Percentiles rank a stretch among this genome's conserved stretches.
These are phyloP conservation scores for Popillia japonica DNA, from an alignment of 1,140 invertebrate species.

Conservation along the genomic window DNA sequence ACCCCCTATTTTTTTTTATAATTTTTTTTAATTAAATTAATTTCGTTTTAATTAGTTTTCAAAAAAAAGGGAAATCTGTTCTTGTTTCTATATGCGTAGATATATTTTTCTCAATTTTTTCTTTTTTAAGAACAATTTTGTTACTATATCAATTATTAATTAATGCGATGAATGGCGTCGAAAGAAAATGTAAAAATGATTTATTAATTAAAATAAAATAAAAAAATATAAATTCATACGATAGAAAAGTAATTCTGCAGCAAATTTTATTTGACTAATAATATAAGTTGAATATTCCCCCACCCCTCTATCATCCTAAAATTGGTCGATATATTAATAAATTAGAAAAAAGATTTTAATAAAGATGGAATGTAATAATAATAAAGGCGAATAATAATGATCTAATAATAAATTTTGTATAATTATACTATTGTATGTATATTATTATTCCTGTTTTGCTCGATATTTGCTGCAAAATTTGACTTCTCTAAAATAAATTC, in stretches of 20 bases:
- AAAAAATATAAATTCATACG: background rate
- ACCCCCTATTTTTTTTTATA: no score
- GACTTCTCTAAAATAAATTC: conserved; percentile 36
- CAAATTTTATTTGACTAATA: conserved; percentile 1
- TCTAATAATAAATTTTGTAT: conserved; percentile 21
- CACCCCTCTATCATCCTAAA: no score
- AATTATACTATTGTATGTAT: background rate
- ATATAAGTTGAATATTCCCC: background rate
- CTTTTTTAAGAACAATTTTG: no score
- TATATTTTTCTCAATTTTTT: no score
- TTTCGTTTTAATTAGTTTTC: no score
- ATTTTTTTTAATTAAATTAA: no score
- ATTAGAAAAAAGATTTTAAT: background rate
- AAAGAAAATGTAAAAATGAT: conserved; percentile 13
- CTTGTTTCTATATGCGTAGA: no score
- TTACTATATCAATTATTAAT: no score
- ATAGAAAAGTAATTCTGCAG: background rate
- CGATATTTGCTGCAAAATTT: conserved; percentile 45
- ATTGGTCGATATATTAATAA: no score
- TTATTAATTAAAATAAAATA: background rate
- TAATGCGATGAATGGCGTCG: background rate
- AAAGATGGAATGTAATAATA: background rate
- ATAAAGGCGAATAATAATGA: conserved; percentile 44
- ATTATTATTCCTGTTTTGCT: background rate
- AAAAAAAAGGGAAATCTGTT: no score